These are phyloP conservation scores for Ectobius pallidus DNA, from an alignment of 2,888 invertebrate genomes.

Conservation along the genomic window DNA sequence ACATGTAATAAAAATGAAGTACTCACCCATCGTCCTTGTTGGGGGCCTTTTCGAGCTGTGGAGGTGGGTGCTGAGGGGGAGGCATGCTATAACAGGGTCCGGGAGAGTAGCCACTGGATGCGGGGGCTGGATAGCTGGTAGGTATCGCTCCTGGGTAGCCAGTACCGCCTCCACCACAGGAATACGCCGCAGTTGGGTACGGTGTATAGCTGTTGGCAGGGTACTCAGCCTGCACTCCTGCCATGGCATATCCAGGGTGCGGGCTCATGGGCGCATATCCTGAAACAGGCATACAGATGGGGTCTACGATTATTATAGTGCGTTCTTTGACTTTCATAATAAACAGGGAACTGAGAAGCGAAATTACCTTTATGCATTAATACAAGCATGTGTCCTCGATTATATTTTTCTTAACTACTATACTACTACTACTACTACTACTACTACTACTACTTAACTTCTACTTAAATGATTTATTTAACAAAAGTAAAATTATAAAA, in stretches of 20 bases:
- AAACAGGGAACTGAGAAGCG: too few relatives aligned
- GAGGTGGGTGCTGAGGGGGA: conserved; percentile 74
- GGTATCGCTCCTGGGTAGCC: conserved; percentile 63
- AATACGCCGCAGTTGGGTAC: conserved; percentile 68
- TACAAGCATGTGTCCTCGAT: too few relatives aligned
- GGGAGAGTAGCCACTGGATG: conserved; percentile 69
- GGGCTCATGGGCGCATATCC: conserved; percentile 86
- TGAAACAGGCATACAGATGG: conserved; percentile 50
- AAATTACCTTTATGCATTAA: too few relatives aligned
- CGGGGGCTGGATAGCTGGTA: conserved; percentile 50
- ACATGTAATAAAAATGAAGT: too few relatives aligned
- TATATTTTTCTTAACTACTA: too few relatives aligned
- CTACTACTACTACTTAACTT: too few relatives aligned
- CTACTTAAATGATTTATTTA: too few relatives aligned
- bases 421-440: too few relatives aligned
- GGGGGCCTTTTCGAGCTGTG: conserved; percentile 73
- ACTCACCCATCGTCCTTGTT: conserved; percentile 74
- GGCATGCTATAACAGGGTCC: conserved; percentile 87
- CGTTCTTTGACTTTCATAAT: neutral
- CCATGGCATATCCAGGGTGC: conserved; percentile 84
- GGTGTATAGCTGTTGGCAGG: conserved; percentile 75
- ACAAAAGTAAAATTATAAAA: too few relatives aligned
- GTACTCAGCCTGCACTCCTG: conserved; percentile 76
- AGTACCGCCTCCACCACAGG: conserved; percentile 57
- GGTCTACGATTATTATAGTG: conserved; percentile 23